Evolutionary conservation across 2,797 vertebrate genomes (phyloP).

Genomic region (Corythornis leucogaster): DNA sequence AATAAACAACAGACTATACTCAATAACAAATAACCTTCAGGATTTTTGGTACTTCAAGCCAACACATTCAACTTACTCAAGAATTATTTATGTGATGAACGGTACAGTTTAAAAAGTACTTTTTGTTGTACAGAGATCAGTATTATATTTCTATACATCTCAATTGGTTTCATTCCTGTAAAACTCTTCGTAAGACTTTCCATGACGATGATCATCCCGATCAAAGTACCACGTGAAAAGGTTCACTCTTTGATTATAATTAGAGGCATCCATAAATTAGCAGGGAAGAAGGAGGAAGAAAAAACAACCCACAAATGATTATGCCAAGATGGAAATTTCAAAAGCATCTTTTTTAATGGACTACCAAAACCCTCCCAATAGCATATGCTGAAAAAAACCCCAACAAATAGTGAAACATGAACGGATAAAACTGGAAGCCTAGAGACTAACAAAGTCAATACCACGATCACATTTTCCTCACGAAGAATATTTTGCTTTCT

Average conservation of each 20-base stretch:
- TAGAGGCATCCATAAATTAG: background rate
- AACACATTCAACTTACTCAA: background rate
- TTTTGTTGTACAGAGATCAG: background rate
- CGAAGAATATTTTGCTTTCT: background rate
- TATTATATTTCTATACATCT: background rate
- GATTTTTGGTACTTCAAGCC: background rate
- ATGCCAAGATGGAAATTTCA: background rate
- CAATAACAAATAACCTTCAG: background rate
- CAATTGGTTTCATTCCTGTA: background rate
- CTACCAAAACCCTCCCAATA: background rate
- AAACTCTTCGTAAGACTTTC: background rate
- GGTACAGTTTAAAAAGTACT: background rate
- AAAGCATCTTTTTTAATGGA: background rate
- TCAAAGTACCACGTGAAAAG: background rate
- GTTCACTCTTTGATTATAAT: background rate
- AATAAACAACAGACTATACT: background rate
- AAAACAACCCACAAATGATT: background rate
- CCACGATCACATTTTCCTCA: background rate
- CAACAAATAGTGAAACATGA: background rate
- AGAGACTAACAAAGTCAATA: slow-evolving; percentile 46
- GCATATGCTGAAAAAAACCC: background rate
- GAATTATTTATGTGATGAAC: background rate
- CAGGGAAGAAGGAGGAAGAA: background rate
- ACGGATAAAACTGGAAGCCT: slow-evolving; percentile 16
- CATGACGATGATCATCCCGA: background rate